Evolutionary conservation across 2,888 invertebrate species (phyloP), one percentile per base, ranked within the genome.

Genomic region (Acrobeloides nanus): DNA sequence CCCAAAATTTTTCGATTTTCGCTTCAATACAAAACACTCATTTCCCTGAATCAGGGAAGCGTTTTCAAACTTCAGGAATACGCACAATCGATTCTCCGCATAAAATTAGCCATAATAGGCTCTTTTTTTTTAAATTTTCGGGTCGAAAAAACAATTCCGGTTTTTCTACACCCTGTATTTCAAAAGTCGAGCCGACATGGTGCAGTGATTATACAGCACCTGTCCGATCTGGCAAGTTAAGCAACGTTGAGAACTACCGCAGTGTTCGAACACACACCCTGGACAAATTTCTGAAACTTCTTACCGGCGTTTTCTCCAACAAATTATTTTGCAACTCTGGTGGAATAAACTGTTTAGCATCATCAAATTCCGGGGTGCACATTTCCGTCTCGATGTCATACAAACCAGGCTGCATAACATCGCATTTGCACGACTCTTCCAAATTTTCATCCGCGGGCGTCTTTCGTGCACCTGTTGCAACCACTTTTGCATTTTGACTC

Each of bases 371-470:
- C 7, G 71, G 71, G 8, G 71, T 71, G 53, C 71, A 71, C 69
- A 72, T 72, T 45, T 71, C 71, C n/a, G 71, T 71, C 51, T 71
- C 71, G 41, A 71, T 71, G 52, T 71, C 71, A 50, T 71, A 71
- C n/a, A 70, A 59, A 29, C 69, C 70, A n/a, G 71, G 71, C 46
- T 66, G 66, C 71, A 71, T 71, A 34, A 63, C 62, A 17, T 66
- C 66, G 45, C 71, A 71, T 45, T 64, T 51, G 40, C 62, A 63
- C 12, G 55, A 55, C n/a, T 61, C 61, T 33, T 52, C 54, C 15
- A 55, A 34, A 15, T 57, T 46, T 26, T 61, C 53, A 38, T 38
- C 45, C 12, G 33, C 47, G 29, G 27, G 39, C 26, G 3, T 33
- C 26, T 20, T 42, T 25, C 21, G 25, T 17, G 56, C 46, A 37